Conservation (phyloP, 2,888 invertebrate genomes). For the Punctoribates punctum region DNA sequence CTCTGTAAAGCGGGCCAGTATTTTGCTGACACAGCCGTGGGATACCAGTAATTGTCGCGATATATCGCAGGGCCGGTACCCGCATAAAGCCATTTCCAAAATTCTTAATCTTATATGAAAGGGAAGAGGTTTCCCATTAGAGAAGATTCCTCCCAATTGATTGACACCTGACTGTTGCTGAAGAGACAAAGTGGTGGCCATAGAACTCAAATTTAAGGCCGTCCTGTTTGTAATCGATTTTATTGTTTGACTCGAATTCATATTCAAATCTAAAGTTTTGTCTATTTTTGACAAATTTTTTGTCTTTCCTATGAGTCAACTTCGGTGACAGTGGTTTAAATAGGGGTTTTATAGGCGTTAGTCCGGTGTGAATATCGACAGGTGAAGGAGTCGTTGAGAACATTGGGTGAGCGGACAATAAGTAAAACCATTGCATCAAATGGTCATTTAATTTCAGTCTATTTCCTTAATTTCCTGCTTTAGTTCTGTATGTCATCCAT, state of each 20-base stretch:
- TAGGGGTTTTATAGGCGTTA: neutral
- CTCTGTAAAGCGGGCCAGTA: constrained; percentile 49
- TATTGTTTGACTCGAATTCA: too few relatives aligned
- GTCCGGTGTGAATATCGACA: constrained; percentile 16
- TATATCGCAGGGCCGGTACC: constrained; percentile 50
- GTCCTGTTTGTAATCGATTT: too few relatives aligned
- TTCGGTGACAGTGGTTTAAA: constrained; percentile 7
- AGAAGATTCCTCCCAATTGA: constrained; percentile 50
- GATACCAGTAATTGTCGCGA: constrained; percentile 50
- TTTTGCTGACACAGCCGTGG: constrained; percentile 50
- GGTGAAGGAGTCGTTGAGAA: constrained; percentile 4
- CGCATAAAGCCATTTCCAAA: constrained; percentile 49
- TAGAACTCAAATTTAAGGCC: too few relatives aligned
- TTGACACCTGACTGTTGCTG: constrained; percentile 48
- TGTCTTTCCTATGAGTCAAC: neutral
- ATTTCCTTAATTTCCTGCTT: constrained; percentile 37
- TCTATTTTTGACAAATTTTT: neutral
- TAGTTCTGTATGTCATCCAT: neutral
- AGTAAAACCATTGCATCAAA: constrained; percentile 31
- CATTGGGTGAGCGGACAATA: constrained; percentile 9
- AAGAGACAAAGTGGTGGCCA: neutral
- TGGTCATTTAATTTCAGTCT: constrained; percentile 36
- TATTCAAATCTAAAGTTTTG: too few relatives aligned
- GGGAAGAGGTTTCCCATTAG: constrained; percentile 50
- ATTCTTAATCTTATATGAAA: constrained; percentile 49